Base-by-base conservation (phyloP, 2,113 vertebrate species). In the Haemorhous mexicanus region DNA sequence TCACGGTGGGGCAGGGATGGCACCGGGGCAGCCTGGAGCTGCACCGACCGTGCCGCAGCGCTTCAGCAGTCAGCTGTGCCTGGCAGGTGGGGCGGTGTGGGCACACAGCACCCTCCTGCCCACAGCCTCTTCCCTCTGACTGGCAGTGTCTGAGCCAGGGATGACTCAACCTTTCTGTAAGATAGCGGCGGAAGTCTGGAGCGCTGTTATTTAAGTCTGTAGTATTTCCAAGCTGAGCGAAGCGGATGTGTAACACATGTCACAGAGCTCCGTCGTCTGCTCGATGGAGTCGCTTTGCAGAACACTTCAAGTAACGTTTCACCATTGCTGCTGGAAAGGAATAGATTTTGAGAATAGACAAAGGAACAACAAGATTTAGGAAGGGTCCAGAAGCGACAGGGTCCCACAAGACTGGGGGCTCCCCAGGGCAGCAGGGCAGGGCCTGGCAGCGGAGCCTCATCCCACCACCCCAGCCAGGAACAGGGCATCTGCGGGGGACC, bases 171-270 rank as follows among this genome's bases (percentile, higher is more conserved):
- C 70, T 52, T 12, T 26, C 43, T 37, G 8, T 56, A 14, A 59
- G 41, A 23, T 17, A 27, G 6, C 0, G 0, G 39, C 0, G 0
- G 49, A 69, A 80, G 26, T 52, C 33, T 90, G 0, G 0, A 92
- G 56, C 8, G 7, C 39, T 64, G 76, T 28, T 55, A 41, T 69
- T 89, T 84, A 28, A 52, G 81, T 13, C 55, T 4, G 3, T 52
- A 76, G 43, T 66, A 22, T 84, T 90, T 79, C 41, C 69, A 63
- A 79, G 70, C 32, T 46, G 52, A 80, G 27, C 27, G 20, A 24
- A 73, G 67, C 14, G 1, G 4, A 55, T 0, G 7, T 58, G 43
- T 74, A 59, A 50, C 24, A 26, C 37, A 10, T 39, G 30, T 9
- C 33, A 2, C 59, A 46, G 55, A 85, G 68, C 49, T 46, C 32